Evolutionary conservation across 2,113 vertebrate genomes (phyloP), one percentile per base, ranked within the genome.

Genomic region (Oryzias celebensis): DNA sequence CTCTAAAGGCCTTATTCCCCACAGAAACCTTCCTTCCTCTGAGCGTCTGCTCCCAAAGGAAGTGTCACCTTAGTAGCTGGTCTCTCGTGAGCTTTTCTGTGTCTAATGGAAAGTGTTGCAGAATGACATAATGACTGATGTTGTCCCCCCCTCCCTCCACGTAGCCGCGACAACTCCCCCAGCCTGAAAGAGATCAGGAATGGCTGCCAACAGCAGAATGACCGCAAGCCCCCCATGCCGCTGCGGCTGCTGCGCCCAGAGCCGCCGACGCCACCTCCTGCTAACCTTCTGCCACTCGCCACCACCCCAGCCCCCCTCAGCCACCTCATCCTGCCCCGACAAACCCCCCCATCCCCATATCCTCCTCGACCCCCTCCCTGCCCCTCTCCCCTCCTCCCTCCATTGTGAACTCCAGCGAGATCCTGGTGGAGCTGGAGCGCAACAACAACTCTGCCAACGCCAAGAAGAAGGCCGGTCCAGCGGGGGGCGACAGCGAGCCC

Each of bases 121-220:
- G 7, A 5, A 23, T 56, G 41, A 56, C 28, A 2, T 41, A 28
- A 36, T 61, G 12, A 22, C 42, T 28, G 14, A 43, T 61, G 41
- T 46, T 43, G 16, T 4, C 13, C 20, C 31, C 31, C 51, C 22
- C 0, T n/a, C 23, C 51, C 41, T 44, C n/a, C 5, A 41, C 60
- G 0, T 79, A 99, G 97, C 44, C 94, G 96, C 3, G 97, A 99
- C 91, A 99, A 98, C 79, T 99, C 97, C 12, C 97, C 97, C 4
- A 98, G 97, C 85, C 92, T 99, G 85, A 99, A 98, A 85, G 97
- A 99, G 90, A 99, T 99, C 83, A 89, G 97, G 46, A 98, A 98
- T 0, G 97, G 97, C 68, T 98, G 96, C 89, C 97, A 98, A 88
- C 97, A 98, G 85, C 95, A 94, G 42, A 96, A 93, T 0, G 97